Conservation (phyloP, 1,140 invertebrate species). For the Aradophagus sp. region DNA sequence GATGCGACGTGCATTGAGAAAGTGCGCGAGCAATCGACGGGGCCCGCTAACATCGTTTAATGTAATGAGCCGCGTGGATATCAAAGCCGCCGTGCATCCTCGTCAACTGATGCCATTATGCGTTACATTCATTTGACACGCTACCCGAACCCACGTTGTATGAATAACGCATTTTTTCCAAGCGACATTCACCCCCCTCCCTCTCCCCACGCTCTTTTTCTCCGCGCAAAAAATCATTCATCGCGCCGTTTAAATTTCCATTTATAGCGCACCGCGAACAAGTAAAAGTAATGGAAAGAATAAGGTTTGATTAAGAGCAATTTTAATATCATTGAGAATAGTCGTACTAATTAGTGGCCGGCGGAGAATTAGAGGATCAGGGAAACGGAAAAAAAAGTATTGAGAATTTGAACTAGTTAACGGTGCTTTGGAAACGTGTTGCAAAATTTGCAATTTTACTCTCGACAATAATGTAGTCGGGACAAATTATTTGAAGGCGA, state of each 20-base stretch:
- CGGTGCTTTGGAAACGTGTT: too few relatives aligned
- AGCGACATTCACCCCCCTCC: constrained; percentile 28
- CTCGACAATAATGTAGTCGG: too few relatives aligned
- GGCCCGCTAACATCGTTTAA: constrained; percentile 54
- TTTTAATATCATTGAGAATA: too few relatives aligned
- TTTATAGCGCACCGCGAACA: not conserved
- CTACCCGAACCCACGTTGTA: constrained; percentile 55
- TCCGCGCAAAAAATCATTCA: constrained; percentile 16
- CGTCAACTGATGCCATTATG: constrained; percentile 62
- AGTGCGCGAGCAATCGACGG: constrained; percentile 51
- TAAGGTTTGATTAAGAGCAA: too few relatives aligned
- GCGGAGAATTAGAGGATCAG: too few relatives aligned
- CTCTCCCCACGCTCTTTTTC: constrained; percentile 11
- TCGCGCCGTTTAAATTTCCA: too few relatives aligned
- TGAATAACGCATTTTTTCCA: constrained; percentile 53
- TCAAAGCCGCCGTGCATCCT: constrained; percentile 59
- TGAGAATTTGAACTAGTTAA: too few relatives aligned
- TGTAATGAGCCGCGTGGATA: constrained; percentile 51
- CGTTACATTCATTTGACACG: constrained; percentile 67
- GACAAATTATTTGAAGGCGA: too few relatives aligned
- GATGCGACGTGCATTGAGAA: constrained; percentile 10
- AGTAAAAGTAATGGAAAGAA: not conserved
- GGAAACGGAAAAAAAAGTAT: too few relatives aligned
- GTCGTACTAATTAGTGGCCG: too few relatives aligned
- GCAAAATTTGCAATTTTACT: too few relatives aligned